Evolutionary conservation across 2,888 invertebrate genomes (phyloP).

Genomic region (Eremobia ochroleuca): DNA sequence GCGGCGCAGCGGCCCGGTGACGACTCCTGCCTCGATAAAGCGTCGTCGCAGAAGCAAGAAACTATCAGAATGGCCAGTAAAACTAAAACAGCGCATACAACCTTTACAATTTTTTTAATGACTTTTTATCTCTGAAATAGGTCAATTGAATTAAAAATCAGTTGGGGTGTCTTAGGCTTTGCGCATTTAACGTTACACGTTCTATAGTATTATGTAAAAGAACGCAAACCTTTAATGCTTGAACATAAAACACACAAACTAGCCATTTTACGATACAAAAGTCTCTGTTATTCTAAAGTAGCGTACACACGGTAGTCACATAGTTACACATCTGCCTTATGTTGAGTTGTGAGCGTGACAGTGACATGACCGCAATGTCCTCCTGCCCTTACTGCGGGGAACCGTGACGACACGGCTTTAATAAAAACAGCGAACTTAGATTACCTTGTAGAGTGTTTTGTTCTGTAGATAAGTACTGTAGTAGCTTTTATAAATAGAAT

Average conservation of each 20-base stretch:
- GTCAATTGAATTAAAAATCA: no score
- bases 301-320: conserved; percentile 3
- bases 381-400: conserved; percentile 19
- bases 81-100: no score
- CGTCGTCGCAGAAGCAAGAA: no score
- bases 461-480: not conserved
- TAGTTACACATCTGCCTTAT: conserved; percentile 1
- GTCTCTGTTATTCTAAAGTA: conserved; percentile 11
- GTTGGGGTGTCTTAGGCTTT: no score
- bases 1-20: no score
- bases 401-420: conserved; percentile 2
- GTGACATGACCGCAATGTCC: conserved; percentile 63
- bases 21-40: no score
- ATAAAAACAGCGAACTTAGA: conserved; percentile 5
- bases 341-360: conserved; percentile 56
- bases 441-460: not conserved
- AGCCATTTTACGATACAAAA: not conserved
- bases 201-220: not conserved
- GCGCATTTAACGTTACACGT: no score
- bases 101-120: no score
- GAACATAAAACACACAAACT: not conserved
- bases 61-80: no score
- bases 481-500: not conserved
- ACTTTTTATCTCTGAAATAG: no score
- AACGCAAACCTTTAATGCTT: not conserved